Conservation (phyloP, 1,140 invertebrate genomes). For the Subanguina moxae region DNA sequence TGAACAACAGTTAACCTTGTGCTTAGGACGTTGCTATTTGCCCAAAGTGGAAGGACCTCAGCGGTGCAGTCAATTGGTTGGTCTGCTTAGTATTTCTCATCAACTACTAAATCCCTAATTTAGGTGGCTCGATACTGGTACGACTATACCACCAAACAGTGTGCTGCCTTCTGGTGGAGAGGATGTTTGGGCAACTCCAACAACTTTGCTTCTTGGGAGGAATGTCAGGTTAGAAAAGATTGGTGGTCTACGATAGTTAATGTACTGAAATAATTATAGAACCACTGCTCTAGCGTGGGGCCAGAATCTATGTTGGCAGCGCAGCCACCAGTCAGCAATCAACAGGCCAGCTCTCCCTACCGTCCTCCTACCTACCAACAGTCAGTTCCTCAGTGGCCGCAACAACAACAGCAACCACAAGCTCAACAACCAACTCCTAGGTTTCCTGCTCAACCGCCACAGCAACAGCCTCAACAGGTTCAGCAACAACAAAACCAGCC, state of each 20-base stretch:
- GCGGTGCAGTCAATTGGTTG: slow-evolving; percentile 44
- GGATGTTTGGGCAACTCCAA: slow-evolving; percentile 82
- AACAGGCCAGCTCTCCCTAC: not conserved
- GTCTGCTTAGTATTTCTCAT: slow-evolving; percentile 72
- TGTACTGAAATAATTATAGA: slow-evolving; percentile 6
- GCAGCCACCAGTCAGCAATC: not conserved
- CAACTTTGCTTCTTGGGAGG: slow-evolving; percentile 74
- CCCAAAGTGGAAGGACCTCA: slow-evolving; percentile 58
- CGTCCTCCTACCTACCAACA: not conserved
- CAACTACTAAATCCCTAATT: slow-evolving; percentile 48
- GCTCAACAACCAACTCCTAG: too few relatives aligned
- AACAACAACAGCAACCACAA: slow-evolving; percentile 9
- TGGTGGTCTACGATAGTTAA: not conserved
- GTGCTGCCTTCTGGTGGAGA: slow-evolving; percentile 73
- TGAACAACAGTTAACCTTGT: not conserved
- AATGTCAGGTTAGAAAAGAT: slow-evolving; percentile 67
- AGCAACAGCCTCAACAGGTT: slow-evolving; percentile 9
- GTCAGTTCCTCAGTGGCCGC: not conserved
- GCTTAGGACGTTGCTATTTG: slow-evolving; percentile 50
- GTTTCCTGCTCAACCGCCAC: not conserved
- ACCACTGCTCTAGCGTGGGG: slow-evolving; percentile 16
- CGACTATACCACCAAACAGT: slow-evolving; percentile 68
- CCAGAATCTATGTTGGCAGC: not conserved
- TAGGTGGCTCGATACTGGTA: slow-evolving; percentile 69
- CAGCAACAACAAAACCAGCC: slow-evolving; percentile 5